Evolutionary conservation across 2,888 invertebrate species (phyloP).

Genomic region (Drosophila ezoana): DNA sequence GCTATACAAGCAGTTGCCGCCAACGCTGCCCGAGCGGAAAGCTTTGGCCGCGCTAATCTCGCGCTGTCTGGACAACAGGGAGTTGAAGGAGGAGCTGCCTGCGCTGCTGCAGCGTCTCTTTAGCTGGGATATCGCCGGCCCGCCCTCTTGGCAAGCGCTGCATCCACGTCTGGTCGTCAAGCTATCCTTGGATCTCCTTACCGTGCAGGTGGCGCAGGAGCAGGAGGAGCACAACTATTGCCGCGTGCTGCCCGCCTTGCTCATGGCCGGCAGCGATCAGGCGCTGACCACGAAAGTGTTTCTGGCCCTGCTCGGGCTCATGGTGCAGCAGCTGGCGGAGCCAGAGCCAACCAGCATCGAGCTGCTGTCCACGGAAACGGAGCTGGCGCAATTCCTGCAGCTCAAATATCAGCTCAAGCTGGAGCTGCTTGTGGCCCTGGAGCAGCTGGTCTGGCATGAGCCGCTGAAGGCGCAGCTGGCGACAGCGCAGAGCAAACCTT

Average conservation of each 20-base stretch:
- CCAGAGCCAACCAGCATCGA: conserved; percentile 40
- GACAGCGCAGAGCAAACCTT: conserved; percentile 69
- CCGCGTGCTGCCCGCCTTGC: conserved; percentile 61
- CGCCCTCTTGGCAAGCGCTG: conserved; percentile 54
- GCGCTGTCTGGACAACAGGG: conserved; percentile 81
- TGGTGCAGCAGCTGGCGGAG: conserved; percentile 44
- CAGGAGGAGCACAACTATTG: conserved; percentile 51
- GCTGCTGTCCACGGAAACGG: conserved; percentile 74
- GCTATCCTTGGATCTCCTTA: conserved; percentile 32
- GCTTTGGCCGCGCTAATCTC: conserved; percentile 66
- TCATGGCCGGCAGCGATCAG: conserved; percentile 72
- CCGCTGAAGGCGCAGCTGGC: conserved; percentile 80
- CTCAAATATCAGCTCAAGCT: conserved; percentile 74
- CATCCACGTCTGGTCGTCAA: conserved; percentile 69
- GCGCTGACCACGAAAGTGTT: conserved; percentile 81
- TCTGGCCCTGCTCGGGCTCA: conserved; percentile 69
- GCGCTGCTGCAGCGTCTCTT: conserved; percentile 65
- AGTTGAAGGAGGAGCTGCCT: conserved; percentile 61
- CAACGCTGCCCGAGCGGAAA: conserved; percentile 40
- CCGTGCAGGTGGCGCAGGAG: conserved; percentile 61
- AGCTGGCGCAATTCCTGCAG: conserved; percentile 72
- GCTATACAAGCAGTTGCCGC: conserved; percentile 69
- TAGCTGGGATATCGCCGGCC: conserved; percentile 39
- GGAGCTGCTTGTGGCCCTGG: conserved; percentile 78
- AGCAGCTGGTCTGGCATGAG: conserved; percentile 79